Evolutionary conservation across 2,113 vertebrate species (phyloP), one percentile per base, ranked within the genome.

Genomic region (Osmerus eperlanus): DNA sequence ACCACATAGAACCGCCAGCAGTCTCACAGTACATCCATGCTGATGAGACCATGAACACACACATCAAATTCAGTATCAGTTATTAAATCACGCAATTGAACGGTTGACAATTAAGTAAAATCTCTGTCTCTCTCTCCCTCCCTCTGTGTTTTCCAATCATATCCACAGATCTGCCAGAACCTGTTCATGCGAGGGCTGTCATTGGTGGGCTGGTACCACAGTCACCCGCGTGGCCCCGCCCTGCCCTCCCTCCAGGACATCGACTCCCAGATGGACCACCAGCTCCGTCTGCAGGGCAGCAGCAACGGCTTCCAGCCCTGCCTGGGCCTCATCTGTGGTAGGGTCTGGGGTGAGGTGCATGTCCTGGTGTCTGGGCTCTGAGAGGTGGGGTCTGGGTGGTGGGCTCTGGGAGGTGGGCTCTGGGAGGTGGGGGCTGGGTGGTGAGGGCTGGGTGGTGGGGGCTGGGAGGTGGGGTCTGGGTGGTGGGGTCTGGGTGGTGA

Each of bases 181-280:
- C 92, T 98, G 75, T 95, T 97, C 80, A 92, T 98, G 89, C 93
- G 96, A 0, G 96, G 96, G 5, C 90, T 99, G 68, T 96, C 95
- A 1, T 82, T 98, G 89, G 97, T 98, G 80, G 97, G 97, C 8
- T 99, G 97, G 97, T 99, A 98, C 89, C 97, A 99, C 90, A 99
- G 96, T 86, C 97, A 98, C 87, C 96, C 97, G 0, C 91, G 95
- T 21, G 91, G 94, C 74, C 95, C 95, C 0, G 95, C 96, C 3
- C 89, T 96, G 74, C 97, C 97, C 0, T 97, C 97, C 0, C 92
- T 98, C 83, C 96, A 95, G 84, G 97, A 98, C 92, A 96, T 98
- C 5, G 96, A 97, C 6, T 86, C 93, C 0, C 97, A 99, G 89
- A 98, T 99, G 97, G 96, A 98, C 64, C 96, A 97, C 51, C 97